These are phyloP conservation scores for Erinaceus europaeus DNA, from an alignment of 2,113 vertebrate genomes.

Conservation along the genomic window DNA sequence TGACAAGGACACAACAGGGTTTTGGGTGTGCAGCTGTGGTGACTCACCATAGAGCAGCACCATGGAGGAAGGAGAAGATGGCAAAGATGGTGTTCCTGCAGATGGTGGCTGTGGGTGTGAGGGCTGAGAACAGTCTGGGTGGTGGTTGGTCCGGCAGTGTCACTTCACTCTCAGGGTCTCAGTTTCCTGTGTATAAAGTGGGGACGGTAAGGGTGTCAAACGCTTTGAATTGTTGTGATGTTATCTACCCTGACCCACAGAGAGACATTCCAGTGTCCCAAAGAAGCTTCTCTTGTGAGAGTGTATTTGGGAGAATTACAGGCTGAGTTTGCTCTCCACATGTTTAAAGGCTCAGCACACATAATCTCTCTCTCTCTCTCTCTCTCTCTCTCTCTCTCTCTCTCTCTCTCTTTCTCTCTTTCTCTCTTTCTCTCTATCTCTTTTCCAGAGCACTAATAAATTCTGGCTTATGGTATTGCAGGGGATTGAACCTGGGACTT, in stretches of 20 bases:
- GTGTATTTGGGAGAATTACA: neutral
- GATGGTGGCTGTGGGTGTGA: neutral
- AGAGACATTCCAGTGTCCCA: too few species aligned
- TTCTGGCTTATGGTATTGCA: too few species aligned
- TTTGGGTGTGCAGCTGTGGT: neutral
- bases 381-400: too few species aligned
- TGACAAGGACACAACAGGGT: neutral
- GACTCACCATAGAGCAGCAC: neutral
- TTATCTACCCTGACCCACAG: neutral
- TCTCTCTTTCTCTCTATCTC: too few species aligned
- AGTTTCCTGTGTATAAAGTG: neutral
- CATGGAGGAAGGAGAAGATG: too few species aligned
- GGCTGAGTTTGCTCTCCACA: too few species aligned
- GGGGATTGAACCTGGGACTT: too few species aligned
- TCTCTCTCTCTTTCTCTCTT: too few species aligned
- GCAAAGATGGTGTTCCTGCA: fast-evolving
- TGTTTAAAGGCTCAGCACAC: too few species aligned
- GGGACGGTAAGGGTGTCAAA: neutral
- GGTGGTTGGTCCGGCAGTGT: neutral
- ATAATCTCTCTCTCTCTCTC: too few species aligned
- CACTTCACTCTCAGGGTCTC: neutral
- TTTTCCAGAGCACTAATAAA: too few species aligned
- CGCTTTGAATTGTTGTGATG: neutral
- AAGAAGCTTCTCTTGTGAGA: neutral
- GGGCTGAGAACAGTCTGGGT: neutral